phyloP scores from a whole-genome alignment of 2,113 vertebrate species.

The Hymenochirus boettgeri region DNA sequence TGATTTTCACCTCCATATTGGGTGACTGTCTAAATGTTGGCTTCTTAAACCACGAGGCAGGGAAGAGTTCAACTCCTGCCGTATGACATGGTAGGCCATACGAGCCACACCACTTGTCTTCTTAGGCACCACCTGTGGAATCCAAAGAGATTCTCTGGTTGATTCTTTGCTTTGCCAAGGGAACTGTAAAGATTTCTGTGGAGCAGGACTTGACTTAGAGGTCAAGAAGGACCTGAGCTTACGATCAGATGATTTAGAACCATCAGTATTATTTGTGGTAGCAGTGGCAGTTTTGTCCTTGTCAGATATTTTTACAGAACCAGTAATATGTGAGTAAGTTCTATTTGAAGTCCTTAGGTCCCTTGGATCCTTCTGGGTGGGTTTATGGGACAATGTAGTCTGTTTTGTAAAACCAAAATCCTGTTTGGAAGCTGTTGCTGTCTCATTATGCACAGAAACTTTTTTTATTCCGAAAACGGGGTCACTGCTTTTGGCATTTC shows the following conservation, averaged over 20 bases:
- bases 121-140: conserved; percentile 2
- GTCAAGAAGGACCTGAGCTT: background rate
- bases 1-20: conserved; percentile 26
- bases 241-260: conserved; percentile 6
- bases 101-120: conserved; percentile 12
- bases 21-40: background rate
- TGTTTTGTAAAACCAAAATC: conserved; percentile 2
- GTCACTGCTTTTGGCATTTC: conserved; percentile 18
- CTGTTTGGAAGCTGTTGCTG: background rate
- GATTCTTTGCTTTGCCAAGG: background rate
- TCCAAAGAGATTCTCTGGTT: conserved; percentile 1
- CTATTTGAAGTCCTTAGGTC: conserved; percentile 6
- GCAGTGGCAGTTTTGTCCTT: conserved; percentile 9
- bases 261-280: background rate
- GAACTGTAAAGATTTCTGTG: background rate
- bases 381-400: background rate
- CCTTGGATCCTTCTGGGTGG: background rate
- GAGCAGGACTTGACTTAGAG: background rate
- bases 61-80: conserved; percentile 19
- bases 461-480: conserved; percentile 1
- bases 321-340: background rate
- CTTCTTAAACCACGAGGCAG: conserved; percentile 2
- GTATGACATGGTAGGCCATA: conserved; percentile 18
- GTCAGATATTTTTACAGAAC: background rate
- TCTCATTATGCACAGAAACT: conserved; percentile 18